Evolutionary conservation across 2,113 vertebrate genomes (phyloP), one percentile per base, ranked within the genome.

Genomic region (Plecturocebus donacophilus): DNA sequence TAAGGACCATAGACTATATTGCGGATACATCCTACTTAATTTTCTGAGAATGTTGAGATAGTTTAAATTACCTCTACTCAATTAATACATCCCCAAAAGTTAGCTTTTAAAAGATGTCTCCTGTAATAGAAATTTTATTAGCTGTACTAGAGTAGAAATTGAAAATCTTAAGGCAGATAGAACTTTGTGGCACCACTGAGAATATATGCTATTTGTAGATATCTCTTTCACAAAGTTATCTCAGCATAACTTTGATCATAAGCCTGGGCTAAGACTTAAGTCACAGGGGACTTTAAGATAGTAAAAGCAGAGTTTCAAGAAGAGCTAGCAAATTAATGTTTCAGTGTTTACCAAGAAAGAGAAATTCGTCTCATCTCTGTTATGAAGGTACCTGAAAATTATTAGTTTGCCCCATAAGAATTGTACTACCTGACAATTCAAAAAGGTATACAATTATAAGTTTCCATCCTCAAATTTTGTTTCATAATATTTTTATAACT

Each of bases 61-160:
- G 27, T 86, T 90, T 68, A 45, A 45, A 47, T 40, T 52, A 5
- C 9, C 5, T 56, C 79, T 90, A 49, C 13, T 4, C 3, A 83
- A 71, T 71, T 42, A 87, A 45, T 85, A 80, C 3, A 49, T 49
- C 38, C 13, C 80, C 32, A n/a, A 1, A 83, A 79, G 19, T 94
- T 87, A 76, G 16, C 75, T 96, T 70, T 81, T n/a, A 25, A 79
- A 73, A 82, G 6, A 84, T 87, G 68, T 87, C 20, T 89, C 79
- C 35, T 85, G 16, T 82, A 75, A 38, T 80, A 58, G 11, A 30
- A 64, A 95, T 94, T 82, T 40, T 92, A 95, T 68, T 17, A 95
- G 54, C 6, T 64, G 6, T 30, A 8, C n/a, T 82, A 93, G 23
- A 87, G 12, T 3, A 8, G n/a, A 92, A 90, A 92, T 83, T 30